These are phyloP conservation scores for Cassiopea xamachana DNA, from an alignment of 30 jellyfish, hydroid and myxozoan species.

Conservation along the genomic window DNA sequence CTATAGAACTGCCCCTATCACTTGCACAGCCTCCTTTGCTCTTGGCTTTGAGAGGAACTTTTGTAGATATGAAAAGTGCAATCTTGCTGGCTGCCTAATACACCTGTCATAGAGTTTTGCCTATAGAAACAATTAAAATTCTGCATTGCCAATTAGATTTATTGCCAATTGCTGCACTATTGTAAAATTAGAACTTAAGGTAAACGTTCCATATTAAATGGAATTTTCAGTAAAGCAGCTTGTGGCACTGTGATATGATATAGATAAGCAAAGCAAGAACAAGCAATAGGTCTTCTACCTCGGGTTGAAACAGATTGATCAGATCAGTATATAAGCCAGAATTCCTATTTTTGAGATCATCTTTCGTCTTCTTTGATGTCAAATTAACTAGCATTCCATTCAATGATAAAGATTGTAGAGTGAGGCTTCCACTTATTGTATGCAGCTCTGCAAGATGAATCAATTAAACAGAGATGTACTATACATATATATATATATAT, in stretches of 20 bases:
- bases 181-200: no score
- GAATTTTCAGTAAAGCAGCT: background rate
- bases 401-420: background rate
- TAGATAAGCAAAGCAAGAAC: background rate
- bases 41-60: no score
- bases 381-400: slow-evolving; percentile 8
- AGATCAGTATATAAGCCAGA: background rate
- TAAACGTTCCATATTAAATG: background rate
- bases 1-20: no score
- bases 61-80: no score
- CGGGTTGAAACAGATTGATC: background rate
- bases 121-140: no score
- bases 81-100: no score
- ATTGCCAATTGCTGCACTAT: no score
- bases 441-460: background rate
- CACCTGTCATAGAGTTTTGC: no score
- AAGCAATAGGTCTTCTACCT: background rate
- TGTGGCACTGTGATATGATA: background rate
- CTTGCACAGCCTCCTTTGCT: no score
- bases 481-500: no score
- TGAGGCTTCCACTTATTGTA: background rate
- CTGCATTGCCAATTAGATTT: no score
- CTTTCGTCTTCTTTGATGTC: slow-evolving; percentile 7
- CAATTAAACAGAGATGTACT: background rate
- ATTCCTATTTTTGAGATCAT: slow-evolving; percentile 2